A percentile compares a stretch with the other conserved stretches of the same genome.
Conservation (phyloP, 2,113 vertebrate genomes). For the Seriola rivoliana region DNA sequence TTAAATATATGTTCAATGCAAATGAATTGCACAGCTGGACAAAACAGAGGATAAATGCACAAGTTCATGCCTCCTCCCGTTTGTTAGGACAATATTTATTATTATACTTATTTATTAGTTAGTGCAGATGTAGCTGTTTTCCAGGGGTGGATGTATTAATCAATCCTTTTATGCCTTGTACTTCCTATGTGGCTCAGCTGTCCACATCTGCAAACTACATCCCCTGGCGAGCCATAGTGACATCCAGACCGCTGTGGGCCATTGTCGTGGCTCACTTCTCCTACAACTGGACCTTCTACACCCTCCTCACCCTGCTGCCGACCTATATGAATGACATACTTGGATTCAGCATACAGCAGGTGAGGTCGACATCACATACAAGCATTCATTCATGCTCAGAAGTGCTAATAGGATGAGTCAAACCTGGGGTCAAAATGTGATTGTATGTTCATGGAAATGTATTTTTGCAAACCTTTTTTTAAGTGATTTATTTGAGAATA, state of each 20-base stretch:
- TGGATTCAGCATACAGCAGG: conserved; percentile 95
- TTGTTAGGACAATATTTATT: background rate
- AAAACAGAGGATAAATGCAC: background rate
- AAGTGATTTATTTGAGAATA: too few species aligned
- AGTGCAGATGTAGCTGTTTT: background rate
- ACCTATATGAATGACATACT: conserved; percentile 97
- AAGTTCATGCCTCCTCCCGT: background rate
- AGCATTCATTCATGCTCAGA: too few species aligned
- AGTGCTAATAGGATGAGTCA: too few species aligned
- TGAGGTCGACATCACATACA: conserved; percentile 67
- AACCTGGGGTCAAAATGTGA: too few species aligned
- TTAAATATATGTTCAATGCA: background rate
- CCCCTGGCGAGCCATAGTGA: conserved; percentile 91
- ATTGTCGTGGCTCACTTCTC: conserved; percentile 97
- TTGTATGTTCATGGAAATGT: too few species aligned
- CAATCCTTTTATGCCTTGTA: too few species aligned
- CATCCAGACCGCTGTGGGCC: conserved; percentile 91
- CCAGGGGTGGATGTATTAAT: background rate
- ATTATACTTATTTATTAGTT: background rate
- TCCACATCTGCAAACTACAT: conserved; percentile 85
- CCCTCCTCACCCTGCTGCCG: conserved; percentile 94
- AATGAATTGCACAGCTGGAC: background rate
- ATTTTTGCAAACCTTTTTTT: too few species aligned
- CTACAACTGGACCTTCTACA: conserved; percentile 99
- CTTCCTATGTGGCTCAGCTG: conserved; percentile 71